Evolutionary conservation across 2,113 vertebrate genomes (phyloP).

Genomic region (Hucho hucho): DNA sequence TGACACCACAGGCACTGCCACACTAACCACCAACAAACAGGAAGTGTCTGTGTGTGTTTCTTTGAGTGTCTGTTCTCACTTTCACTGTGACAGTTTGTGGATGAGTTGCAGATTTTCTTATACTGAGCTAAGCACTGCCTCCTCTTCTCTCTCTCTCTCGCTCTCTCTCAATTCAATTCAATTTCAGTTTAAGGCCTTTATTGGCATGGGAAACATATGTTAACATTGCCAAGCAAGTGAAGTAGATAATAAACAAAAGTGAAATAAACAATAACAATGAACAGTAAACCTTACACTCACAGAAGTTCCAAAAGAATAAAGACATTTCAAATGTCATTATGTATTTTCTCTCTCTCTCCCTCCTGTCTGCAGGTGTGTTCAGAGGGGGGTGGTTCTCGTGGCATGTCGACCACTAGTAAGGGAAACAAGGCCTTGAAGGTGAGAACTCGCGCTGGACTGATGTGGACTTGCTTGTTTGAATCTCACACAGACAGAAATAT

Average conservation of each 20-base stretch:
- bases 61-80: constrained; percentile 48
- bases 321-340: too few species aligned
- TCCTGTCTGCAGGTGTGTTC: constrained; percentile 67
- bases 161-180: background rate
- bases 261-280: too few species aligned
- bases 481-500: too few species aligned
- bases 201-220: too few species aligned
- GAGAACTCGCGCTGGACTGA: constrained; percentile 3
- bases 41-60: constrained; percentile 66
- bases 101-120: constrained; percentile 5
- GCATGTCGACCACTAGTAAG: constrained; percentile 84
- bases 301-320: too few species aligned
- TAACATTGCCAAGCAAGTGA: too few species aligned
- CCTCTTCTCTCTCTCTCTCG: constrained; percentile 1
- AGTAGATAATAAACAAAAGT: too few species aligned
- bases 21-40: constrained; percentile 61
- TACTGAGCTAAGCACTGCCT: constrained; percentile 3
- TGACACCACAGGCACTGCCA: constrained; percentile 48
- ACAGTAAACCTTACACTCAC: too few species aligned
- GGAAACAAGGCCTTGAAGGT: constrained; percentile 84
- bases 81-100: constrained; percentile 36
- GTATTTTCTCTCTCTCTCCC: background rate
- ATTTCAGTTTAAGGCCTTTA: too few species aligned
- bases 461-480: too few species aligned
- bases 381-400: constrained; percentile 71